phyloP scores from a whole-genome alignment of 2,888 invertebrate genomes.

The Drosophila prolongata region DNA sequence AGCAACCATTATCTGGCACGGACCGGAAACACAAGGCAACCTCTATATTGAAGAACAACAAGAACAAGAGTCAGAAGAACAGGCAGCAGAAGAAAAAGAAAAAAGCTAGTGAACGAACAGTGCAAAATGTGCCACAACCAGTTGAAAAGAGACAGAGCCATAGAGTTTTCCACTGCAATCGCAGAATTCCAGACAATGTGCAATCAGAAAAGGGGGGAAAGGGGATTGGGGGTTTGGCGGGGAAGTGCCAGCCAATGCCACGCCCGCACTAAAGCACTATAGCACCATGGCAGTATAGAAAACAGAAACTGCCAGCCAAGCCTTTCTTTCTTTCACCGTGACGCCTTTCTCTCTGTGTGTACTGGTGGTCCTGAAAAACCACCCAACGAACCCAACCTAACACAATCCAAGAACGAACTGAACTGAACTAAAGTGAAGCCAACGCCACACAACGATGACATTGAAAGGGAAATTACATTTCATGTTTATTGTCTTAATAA shows the following conservation, averaged over 20 bases:
- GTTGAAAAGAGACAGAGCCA: constrained; percentile 18
- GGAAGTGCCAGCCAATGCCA: constrained; percentile 28
- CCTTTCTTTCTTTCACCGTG: constrained; percentile 51
- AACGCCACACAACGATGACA: constrained; percentile 55
- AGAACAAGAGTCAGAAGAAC: constrained; percentile 19
- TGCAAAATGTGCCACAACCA: constrained; percentile 21
- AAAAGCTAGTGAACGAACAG: background rate
- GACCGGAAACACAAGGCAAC: constrained; percentile 71
- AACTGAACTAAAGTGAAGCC: constrained; percentile 19
- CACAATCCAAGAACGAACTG: constrained; percentile 9
- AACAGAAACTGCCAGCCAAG: constrained; percentile 35
- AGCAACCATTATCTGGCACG: constrained; percentile 74
- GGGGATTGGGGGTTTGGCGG: background rate
- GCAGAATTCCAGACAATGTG: constrained; percentile 45
- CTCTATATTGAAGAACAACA: constrained; percentile 49
- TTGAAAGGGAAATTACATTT: constrained; percentile 80
- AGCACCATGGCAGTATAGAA: constrained; percentile 16
- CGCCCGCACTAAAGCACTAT: constrained; percentile 22
- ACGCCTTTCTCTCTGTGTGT: constrained; percentile 37
- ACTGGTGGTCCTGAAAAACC: constrained; percentile 8
- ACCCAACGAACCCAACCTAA: constrained; percentile 1
- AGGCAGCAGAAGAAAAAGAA: background rate
- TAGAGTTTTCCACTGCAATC: constrained; percentile 35
- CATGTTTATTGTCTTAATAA: constrained; percentile 75
- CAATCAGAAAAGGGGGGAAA: constrained; percentile 17